Conservation (phyloP, 2,888 invertebrate genomes). For the Metalampra italica region DNA sequence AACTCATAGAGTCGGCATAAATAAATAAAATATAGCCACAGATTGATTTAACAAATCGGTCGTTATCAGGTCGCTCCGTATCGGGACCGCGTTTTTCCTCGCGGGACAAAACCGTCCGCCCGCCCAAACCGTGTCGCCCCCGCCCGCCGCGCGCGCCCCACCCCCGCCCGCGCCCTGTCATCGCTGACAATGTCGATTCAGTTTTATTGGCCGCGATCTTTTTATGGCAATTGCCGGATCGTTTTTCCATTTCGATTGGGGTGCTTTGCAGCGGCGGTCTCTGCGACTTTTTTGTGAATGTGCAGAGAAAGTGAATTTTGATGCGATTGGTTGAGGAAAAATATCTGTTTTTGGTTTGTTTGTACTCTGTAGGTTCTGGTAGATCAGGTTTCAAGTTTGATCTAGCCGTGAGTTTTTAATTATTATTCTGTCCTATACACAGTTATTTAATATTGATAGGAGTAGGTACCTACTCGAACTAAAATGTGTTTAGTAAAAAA, state of each 20-base stretch:
- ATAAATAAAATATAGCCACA: too few species aligned
- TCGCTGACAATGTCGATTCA: conserved; percentile 68
- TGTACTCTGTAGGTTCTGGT: too few species aligned
- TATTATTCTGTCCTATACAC: too few species aligned
- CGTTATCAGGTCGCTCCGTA: conserved; percentile 48
- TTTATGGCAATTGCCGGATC: conserved; percentile 71
- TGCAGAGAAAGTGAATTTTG: conserved; percentile 35
- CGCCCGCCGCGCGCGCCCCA: conserved; percentile 21
- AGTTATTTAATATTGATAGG: too few species aligned
- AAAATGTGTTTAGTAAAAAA: too few species aligned
- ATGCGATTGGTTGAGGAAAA: conserved; percentile 16
- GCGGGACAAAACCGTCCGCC: conserved; percentile 64
- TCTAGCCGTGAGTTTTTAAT: too few species aligned
- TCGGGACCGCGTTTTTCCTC: conserved; percentile 48
- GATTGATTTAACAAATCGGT: conserved; percentile 47
- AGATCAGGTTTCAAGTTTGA: too few species aligned
- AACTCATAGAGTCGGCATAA: too few species aligned
- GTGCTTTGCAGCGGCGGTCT: conserved; percentile 45
- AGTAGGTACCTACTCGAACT: too few species aligned
- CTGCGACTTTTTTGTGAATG: conserved; percentile 28
- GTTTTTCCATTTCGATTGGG: conserved; percentile 68
- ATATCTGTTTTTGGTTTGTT: neutral
- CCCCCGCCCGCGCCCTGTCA: conserved; percentile 38
- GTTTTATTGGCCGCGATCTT: conserved; percentile 72
- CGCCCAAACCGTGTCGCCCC: conserved; percentile 70